Evolutionary conservation across 1,140 invertebrate species (phyloP).

Genomic region (Tribolium castaneum): DNA sequence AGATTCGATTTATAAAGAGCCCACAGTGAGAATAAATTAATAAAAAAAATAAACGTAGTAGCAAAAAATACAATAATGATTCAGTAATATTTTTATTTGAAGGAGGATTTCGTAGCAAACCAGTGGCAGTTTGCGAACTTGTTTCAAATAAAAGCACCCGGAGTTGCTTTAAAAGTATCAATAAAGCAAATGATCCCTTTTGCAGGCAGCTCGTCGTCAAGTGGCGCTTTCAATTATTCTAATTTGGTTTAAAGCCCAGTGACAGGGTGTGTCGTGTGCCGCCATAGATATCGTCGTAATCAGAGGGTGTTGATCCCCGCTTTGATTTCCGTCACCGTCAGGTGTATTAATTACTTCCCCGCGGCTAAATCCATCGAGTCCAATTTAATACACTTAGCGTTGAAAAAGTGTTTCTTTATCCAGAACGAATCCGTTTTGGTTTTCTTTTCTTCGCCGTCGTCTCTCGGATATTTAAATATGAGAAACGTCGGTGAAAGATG

Average conservation of each 20-base stretch:
- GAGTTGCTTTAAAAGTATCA: too few species aligned
- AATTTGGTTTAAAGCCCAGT: not conserved
- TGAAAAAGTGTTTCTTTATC: slow-evolving; percentile 39
- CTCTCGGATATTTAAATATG: slow-evolving; percentile 55
- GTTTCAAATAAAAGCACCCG: too few species aligned
- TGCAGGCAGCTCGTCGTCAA: not conserved
- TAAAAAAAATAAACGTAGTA: too few species aligned
- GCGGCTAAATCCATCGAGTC: not conserved
- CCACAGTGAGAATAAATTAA: too few species aligned
- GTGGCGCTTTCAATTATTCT: slow-evolving; percentile 13
- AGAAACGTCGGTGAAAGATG: slow-evolving; percentile 50
- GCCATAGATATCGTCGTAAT: slow-evolving; percentile 7
- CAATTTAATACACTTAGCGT: slow-evolving; percentile 12
- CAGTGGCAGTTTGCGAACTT: too few species aligned
- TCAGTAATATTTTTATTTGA: too few species aligned
- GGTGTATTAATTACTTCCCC: slow-evolving; percentile 16
- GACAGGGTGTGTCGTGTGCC: slow-evolving; percentile 13
- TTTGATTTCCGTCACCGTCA: slow-evolving; percentile 8
- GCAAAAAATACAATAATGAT: too few species aligned
- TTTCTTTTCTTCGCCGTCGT: slow-evolving; percentile 7
- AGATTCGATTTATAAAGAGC: too few species aligned
- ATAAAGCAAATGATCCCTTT: too few species aligned
- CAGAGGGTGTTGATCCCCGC: slow-evolving; percentile 12
- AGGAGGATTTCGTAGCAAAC: too few species aligned
- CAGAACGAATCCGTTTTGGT: slow-evolving; percentile 18